Percentiles rank a stretch among this genome's conserved stretches.
phyloP scores from a whole-genome alignment of 2,797 vertebrate genomes.

The Leptatherina wallacei region DNA sequence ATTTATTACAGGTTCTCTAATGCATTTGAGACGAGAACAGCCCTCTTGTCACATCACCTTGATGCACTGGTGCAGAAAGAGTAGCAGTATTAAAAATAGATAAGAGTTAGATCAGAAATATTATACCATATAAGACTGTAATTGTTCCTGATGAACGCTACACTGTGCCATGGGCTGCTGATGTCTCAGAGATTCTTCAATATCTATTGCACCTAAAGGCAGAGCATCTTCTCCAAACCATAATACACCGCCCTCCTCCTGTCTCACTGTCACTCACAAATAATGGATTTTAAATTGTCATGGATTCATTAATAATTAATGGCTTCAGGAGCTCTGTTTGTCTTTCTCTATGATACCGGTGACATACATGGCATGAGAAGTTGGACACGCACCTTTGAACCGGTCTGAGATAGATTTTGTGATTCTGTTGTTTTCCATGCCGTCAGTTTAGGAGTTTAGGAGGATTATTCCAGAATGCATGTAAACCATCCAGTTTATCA shows the following conservation, averaged over 20 bases:
- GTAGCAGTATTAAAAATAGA: conserved; percentile 52
- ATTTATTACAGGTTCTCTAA: conserved; percentile 7
- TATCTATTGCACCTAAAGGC: conserved; percentile 40
- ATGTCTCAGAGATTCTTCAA: conserved; percentile 47
- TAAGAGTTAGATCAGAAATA: conserved; percentile 48
- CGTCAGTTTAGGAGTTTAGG: not conserved
- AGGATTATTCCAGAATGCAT: not conserved
- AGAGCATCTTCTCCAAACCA: conserved; percentile 33
- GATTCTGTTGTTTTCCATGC: not conserved
- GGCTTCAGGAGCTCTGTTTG: conserved; percentile 34
- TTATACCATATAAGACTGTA: conserved; percentile 32
- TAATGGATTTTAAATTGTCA: conserved; percentile 65
- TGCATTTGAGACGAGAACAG: conserved; percentile 22
- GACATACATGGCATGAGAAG: conserved; percentile 8
- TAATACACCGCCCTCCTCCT: conserved; percentile 18
- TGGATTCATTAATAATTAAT: conserved; percentile 64
- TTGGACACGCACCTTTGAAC: not conserved
- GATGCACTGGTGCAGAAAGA: conserved; percentile 8
- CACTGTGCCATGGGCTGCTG: conserved; percentile 45
- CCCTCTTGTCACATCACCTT: conserved; percentile 2
- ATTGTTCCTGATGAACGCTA: conserved; percentile 50
- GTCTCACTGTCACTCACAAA: conserved; percentile 33
- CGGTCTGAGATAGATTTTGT: conserved; percentile 3
- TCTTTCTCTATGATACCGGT: conserved; percentile 34
- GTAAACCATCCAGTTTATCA: too few species aligned